Evolutionary conservation across 1,140 invertebrate genomes (phyloP).

Genomic region (Psix sp.): DNA sequence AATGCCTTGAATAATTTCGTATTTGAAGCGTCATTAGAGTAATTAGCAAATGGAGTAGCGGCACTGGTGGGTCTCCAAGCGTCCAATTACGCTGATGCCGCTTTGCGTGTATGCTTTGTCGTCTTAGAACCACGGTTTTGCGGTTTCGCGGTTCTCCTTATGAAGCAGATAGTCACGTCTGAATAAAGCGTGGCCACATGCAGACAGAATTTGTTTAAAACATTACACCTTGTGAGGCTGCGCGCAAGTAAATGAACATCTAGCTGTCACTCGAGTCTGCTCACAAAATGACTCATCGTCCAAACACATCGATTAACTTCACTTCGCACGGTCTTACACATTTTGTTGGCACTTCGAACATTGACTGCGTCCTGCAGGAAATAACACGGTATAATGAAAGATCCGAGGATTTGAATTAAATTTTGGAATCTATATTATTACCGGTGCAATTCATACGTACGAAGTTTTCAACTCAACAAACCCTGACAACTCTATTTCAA

Average conservation of each 20-base stretch:
- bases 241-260: no score
- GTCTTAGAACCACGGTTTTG: conserved; percentile 50
- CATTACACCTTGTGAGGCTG: no score
- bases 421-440: no score
- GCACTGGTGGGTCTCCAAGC: conserved; percentile 37
- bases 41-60: conserved; percentile 62
- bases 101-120: conserved; percentile 50
- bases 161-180: conserved; percentile 30
- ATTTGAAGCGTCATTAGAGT: conserved; percentile 61
- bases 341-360: no score
- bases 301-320: no score
- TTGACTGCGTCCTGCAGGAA: no score
- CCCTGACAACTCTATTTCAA: conserved; percentile 9
- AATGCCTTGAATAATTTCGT: conserved; percentile 58
- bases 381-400: no score
- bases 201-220: conserved; percentile 20
- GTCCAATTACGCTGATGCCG: conserved; percentile 60
- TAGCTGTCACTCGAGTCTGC: no score
- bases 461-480: conserved; percentile 3
- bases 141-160: conserved; percentile 41
- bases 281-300: no score
- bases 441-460: not conserved
- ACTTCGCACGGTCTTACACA: no score
- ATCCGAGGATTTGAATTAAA: no score
- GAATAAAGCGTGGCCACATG: conserved; percentile 18